Evolutionary conservation across 2,888 invertebrate genomes (phyloP), one percentile per base, ranked within the genome.

Genomic region (Campoplex nolae): DNA sequence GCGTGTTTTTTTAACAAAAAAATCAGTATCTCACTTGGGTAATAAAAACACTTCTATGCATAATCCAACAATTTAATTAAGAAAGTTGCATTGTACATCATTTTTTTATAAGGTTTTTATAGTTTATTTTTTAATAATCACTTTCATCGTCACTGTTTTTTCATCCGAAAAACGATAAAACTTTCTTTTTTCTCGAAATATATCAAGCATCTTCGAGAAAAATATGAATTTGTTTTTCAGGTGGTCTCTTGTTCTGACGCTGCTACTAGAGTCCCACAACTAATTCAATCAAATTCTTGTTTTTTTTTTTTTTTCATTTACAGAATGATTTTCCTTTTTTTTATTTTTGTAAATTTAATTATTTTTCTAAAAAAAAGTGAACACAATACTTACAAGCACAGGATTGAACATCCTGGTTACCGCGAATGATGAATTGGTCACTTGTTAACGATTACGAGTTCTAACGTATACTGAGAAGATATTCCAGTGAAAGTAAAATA

Each of bases 401-500:
- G 82, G 84, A 84, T 73, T 65, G 13, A 87, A 38, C 79, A 87
- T 87, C 84, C 75, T 75, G 82, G 23, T 54, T 2, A 48, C 18
- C 35, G 1, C 13, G 62, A 62, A 54, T 38, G 18, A 16, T 8
- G 62, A 38, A 58, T 23, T 65, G 56, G 78, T 28, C 32, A 18
- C 65, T 82, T 75, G 62, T 83, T 76, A 35, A 79, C 84, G 78
- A 71, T 88, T 73, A 38, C 76, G 73, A 83, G 89, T 85, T 88
- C 86, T 78, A 84, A 68, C 51, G 88, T 88, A 85, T 79, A 92
- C 92, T 91, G 91, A 89, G 83, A 86, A 86, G 83, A 82, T 84
- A 88, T 84, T 82, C 80, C 68, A 85, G 92, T 92, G 92, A 92
- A 92, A 92, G 92, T 92, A 88, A 90, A 87, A 58, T 89, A 89